Evolutionary conservation across 1,140 invertebrate genomes (phyloP), one percentile per base, ranked within the genome.

Genomic region (Drosophila suzukii): DNA sequence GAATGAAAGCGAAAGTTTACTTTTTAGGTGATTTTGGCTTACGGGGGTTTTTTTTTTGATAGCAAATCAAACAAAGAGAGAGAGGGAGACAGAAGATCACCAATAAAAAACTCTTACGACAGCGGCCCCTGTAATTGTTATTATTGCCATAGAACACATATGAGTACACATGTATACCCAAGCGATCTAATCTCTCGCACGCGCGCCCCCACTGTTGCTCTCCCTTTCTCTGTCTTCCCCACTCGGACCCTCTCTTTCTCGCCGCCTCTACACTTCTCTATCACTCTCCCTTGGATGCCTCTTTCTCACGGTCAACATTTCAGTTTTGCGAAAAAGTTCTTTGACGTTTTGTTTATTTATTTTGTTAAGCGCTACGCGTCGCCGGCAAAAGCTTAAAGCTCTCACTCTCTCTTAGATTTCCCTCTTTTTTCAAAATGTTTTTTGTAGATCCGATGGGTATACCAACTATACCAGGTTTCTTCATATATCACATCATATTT

Each of bases 341-440:
- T 88, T 89, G 84, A 84, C 84, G 83, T 76, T 88, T 88, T 88
- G 83, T 88, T 88, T 88, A 88, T 88, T 88, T 88, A 88, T 88
- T 88, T 86, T 86, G 71, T 86, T 86, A 85, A 78, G 73, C 76
- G 51, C 51, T 38, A 38, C 62, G 65, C 79, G 49, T 46, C 58
- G 65, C 55, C 73, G 68, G 44, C 76, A 71, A 73, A 59, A 75
- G 73, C 73, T 75, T 17, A 59, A 75, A 75, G 73, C 73, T 75
- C 17, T 34, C 27, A 24, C 46, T 44, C 27, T 39, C 38, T n/a
- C 13, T 32, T 8, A 11, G 6, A n/a, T 27, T 30, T 32, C n/a
- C 44, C 36, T 51, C 32, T 75, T 17, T 24, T 47, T 62, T 30
- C 7, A 20, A 8, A 36, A 8, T 53, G 36, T 44, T 36, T 39